Evolutionary conservation across 2,797 vertebrate genomes (phyloP).

Genomic region (Enteromius mattozi): DNA sequence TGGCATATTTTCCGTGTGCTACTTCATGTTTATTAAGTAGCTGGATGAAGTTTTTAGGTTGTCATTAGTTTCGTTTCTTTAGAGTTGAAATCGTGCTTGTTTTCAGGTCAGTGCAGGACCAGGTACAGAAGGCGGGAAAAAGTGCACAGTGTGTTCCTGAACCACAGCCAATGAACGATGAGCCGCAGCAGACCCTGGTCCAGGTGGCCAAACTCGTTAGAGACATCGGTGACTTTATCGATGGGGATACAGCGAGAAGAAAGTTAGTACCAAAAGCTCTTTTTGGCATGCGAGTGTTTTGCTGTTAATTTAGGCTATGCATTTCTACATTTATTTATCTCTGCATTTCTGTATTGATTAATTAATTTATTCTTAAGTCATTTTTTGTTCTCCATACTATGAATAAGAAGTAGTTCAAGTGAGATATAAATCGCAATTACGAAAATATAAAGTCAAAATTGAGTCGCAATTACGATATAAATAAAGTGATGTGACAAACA

Average conservation of each 20-base stretch:
- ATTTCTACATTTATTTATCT: no score
- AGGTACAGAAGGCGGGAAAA: neutral
- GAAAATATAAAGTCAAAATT: neutral
- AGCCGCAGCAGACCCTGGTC: neutral
- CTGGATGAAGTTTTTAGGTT: neutral
- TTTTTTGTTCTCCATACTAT: no score
- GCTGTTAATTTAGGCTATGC: neutral
- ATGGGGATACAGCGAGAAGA: accelerated
- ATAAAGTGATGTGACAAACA: no score
- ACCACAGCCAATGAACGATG: neutral
- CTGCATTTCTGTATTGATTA: no score
- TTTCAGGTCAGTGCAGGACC: neutral
- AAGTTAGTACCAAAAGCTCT: neutral
- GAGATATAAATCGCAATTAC: no score
- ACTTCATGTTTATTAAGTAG: neutral
- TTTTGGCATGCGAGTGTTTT: neutral
- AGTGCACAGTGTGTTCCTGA: neutral
- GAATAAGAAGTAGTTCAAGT: no score
- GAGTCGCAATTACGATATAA: no score
- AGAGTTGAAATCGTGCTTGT: neutral
- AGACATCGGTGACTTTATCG: accelerated
- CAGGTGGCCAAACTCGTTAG: neutral
- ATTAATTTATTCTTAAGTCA: no score
- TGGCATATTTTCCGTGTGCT: no score
- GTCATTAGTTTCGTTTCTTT: neutral